Evolutionary conservation across 2,888 invertebrate species (phyloP), one percentile per base, ranked within the genome.

Genomic region (Netelia melanura): DNA sequence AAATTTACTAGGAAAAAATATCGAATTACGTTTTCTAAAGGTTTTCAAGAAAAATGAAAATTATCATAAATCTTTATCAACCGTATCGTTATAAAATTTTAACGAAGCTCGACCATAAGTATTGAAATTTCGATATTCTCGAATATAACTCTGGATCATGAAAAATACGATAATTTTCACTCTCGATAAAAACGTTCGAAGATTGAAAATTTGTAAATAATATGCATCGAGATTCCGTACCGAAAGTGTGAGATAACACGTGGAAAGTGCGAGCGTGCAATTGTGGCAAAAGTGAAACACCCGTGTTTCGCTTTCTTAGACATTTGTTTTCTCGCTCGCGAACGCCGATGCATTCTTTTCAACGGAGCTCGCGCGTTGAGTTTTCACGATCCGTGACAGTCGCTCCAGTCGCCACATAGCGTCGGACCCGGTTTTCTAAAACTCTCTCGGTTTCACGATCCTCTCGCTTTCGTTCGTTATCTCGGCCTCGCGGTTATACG

Each of bases 241-340:
- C 62, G 38, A 54, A 25, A 44, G 78, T 68, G 76, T 68, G 85
- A 78, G 84, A 82, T 82, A 58, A 67, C 56, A 21, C 23, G 23
- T 74, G 72, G 72, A 80, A 80, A 74, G 67, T 61, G 71, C 79
- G n/a, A n/a, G 11, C 25, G 43, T 44, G 48, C 54, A 48, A 9
- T 17, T 58, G 71, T 43, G 14, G 81, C 83, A 84, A 86, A 86
- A 72, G 80, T 58, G 72, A 80, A 80, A 80, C 72, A 80, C 58
- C 71, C 87, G 87, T 87, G 89, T 92, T 89, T 92, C 92, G 90
- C 92, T 92, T 92, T 92, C 91, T 90, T 90, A 85, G 88, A 87
- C 88, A 87, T 79, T 81, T 74, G 74, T 87, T 88, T 89, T 89
- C 88, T 85, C 85, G 88, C 86, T 87, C 88, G 88, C 77, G 82